These are phyloP conservation scores for Morinoia aosen DNA, from an alignment of 2,888 invertebrate species.

Conservation along the genomic window DNA sequence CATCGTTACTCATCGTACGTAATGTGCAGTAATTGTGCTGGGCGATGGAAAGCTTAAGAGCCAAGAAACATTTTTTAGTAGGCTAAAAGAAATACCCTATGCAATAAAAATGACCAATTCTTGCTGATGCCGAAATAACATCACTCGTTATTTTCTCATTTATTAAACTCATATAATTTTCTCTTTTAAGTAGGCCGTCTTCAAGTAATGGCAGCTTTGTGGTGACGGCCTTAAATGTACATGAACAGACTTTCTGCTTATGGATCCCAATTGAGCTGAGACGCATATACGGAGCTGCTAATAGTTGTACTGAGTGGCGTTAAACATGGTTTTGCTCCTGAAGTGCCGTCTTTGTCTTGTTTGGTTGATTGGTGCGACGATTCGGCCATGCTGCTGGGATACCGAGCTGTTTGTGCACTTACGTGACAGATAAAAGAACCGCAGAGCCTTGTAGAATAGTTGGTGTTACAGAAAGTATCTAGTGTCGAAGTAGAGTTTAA, in stretches of 20 bases:
- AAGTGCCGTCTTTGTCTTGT: background rate
- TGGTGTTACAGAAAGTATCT: background rate
- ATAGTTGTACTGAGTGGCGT: background rate
- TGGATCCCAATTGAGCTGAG: background rate
- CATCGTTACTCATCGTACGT: too few relatives aligned
- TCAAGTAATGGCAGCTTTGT: too few relatives aligned
- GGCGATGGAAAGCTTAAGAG: too few relatives aligned
- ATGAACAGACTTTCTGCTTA: background rate
- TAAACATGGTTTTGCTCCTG: background rate
- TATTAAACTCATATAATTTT: too few relatives aligned
- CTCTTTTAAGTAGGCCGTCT: too few relatives aligned
- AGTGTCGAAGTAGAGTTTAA: too few relatives aligned
- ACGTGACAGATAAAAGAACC: background rate
- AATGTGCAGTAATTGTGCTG: too few relatives aligned
- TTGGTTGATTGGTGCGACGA: background rate
- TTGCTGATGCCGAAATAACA: background rate
- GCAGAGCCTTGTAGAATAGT: background rate
- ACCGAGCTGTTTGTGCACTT: background rate
- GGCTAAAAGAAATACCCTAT: too few relatives aligned
- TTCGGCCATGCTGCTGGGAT: background rate
- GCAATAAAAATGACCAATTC: too few relatives aligned
- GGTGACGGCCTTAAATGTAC: background rate
- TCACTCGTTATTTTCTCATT: background rate
- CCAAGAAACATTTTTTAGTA: too few relatives aligned
- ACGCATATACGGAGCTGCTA: background rate